These are phyloP conservation scores for Ifrita kowaldi DNA, from an alignment of 2,113 vertebrate genomes.

Conservation along the genomic window DNA sequence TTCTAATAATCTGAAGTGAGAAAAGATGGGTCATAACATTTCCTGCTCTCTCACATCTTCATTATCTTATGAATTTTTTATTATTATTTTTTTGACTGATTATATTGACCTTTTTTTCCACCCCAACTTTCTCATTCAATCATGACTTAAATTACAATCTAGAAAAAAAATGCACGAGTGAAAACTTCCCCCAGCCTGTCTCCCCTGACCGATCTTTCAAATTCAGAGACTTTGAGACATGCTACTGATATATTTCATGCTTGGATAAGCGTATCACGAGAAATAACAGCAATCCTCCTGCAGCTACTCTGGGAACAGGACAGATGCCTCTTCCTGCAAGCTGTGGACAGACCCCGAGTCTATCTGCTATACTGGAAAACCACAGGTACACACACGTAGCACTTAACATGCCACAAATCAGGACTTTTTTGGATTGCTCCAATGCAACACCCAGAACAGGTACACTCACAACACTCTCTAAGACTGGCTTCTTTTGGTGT, in stretches of 20 bases:
- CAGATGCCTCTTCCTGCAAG: constrained; percentile 55
- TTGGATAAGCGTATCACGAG: neutral
- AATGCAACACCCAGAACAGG: neutral
- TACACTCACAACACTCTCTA: neutral
- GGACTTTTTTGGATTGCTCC: neutral
- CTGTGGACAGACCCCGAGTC: constrained; percentile 62
- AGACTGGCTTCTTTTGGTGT: neutral
- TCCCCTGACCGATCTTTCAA: neutral
- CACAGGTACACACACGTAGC: accelerated
- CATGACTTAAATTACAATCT: neutral
- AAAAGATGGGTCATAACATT: neutral
- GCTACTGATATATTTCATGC: neutral
- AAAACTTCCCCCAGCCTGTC: neutral
- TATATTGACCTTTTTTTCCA: neutral
- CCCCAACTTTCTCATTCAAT: neutral
- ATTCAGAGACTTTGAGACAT: neutral
- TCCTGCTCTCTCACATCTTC: neutral
- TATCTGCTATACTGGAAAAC: neutral
- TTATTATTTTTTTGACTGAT: neutral
- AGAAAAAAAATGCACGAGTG: neutral
- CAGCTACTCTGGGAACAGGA: constrained; percentile 68
- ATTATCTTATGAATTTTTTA: neutral
- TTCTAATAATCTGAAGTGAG: neutral
- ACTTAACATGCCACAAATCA: neutral
- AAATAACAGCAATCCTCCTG: constrained; percentile 59